These are phyloP conservation scores for Drosophila atripex DNA, from an alignment of 2,888 invertebrate species.

Conservation along the genomic window DNA sequence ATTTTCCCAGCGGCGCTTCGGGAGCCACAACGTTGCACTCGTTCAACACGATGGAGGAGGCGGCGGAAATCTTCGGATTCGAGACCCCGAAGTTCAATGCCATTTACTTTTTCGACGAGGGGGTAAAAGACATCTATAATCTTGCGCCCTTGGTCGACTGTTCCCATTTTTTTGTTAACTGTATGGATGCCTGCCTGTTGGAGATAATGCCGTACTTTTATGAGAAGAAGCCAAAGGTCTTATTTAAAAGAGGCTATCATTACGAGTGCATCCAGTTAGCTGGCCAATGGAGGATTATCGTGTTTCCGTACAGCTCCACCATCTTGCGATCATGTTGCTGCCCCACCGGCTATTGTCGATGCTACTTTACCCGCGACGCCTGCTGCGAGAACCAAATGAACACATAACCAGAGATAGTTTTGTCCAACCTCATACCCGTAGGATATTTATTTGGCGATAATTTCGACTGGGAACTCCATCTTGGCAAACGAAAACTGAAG, in stretches of 20 bases:
- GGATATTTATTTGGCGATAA: conserved; percentile 5
- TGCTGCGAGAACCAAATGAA: conserved; percentile 41
- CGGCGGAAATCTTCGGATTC: conserved; percentile 51
- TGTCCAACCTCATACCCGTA: neutral
- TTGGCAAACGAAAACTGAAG: conserved; percentile 29
- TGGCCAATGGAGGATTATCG: conserved; percentile 66
- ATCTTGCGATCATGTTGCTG: conserved; percentile 48
- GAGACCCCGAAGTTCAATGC: conserved; percentile 61
- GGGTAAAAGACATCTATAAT: conserved; percentile 70
- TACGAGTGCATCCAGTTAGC: conserved; percentile 71
- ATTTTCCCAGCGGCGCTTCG: conserved; percentile 54
- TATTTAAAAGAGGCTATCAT: conserved; percentile 72
- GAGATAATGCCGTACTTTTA: conserved; percentile 50
- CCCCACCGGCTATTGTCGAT: conserved; percentile 44
- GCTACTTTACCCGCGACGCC: conserved; percentile 6
- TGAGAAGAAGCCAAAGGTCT: conserved; percentile 31
- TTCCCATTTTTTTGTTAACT: conserved; percentile 78
- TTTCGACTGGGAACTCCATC: conserved; percentile 12
- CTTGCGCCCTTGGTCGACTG: conserved; percentile 63
- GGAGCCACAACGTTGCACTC: conserved; percentile 69
- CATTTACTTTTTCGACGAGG: conserved; percentile 77
- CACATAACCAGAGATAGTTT: neutral
- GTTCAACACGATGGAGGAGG: conserved; percentile 73
- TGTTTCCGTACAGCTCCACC: conserved; percentile 68
- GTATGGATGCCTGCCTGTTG: conserved; percentile 60